A percentile compares a stretch with the other conserved stretches of the same genome.
These are phyloP conservation scores for Calyptomena viridis DNA, from an alignment of 2,113 vertebrate species.

Conservation along the genomic window DNA sequence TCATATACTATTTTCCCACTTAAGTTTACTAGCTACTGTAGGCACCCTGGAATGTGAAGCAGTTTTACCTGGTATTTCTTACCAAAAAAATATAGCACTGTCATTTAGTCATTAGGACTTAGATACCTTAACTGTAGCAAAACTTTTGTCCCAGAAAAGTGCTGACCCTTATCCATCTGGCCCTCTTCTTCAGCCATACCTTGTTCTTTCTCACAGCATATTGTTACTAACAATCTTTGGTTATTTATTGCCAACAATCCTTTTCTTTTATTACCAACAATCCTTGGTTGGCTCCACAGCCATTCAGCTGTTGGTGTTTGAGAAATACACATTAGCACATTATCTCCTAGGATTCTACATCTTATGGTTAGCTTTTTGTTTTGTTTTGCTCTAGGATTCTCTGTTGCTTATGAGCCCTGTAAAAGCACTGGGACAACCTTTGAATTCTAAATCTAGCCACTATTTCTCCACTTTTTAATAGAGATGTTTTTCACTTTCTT, in stretches of 20 bases:
- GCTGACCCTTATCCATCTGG: fast-evolving
- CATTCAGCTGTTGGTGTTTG: background rate
- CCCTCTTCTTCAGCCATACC: background rate
- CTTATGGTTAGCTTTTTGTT: background rate
- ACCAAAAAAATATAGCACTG: background rate
- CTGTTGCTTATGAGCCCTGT: background rate
- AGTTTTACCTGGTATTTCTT: background rate
- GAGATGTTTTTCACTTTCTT: background rate
- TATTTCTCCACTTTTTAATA: background rate
- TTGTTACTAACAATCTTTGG: background rate
- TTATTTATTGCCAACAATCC: background rate
- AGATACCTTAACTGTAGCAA: background rate
- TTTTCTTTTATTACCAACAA: background rate
- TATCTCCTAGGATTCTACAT: background rate
- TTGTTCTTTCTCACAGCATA: background rate
- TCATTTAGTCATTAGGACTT: background rate
- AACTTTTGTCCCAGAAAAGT: background rate
- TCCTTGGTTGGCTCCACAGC: background rate
- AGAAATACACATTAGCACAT: background rate
- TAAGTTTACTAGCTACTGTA: background rate
- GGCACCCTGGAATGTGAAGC: background rate
- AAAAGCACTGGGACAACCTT: background rate
- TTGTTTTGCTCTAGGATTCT: background rate
- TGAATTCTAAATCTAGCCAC: background rate
- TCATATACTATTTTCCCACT: background rate